Evolutionary conservation across 2,113 vertebrate genomes (phyloP).

Genomic region (Charadrius vociferus): DNA sequence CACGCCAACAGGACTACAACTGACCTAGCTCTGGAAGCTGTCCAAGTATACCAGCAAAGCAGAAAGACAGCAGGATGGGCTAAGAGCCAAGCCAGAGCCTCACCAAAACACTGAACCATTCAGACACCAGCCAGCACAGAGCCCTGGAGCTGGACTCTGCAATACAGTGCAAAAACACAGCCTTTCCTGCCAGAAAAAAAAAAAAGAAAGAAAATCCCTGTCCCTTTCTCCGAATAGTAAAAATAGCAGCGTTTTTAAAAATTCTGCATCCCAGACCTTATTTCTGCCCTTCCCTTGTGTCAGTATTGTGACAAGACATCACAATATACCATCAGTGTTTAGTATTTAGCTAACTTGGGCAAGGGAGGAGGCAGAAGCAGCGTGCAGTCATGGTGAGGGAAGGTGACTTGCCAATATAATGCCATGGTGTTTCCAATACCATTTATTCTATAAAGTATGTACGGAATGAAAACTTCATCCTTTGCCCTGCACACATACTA

Average conservation of each 20-base stretch:
- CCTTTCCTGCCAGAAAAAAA: neutral
- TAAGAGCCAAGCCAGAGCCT: neutral
- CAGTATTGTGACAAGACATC: neutral
- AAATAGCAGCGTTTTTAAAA: neutral
- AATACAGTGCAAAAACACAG: neutral
- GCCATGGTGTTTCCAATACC: neutral
- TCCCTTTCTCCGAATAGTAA: neutral
- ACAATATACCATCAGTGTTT: neutral
- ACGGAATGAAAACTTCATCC: neutral
- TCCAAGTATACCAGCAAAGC: neutral
- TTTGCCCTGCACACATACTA: neutral
- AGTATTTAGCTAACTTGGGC: neutral
- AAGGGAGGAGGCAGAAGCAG: neutral
- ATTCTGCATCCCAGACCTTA: neutral
- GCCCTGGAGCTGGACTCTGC: neutral
- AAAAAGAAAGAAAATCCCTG: neutral
- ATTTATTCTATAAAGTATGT: neutral
- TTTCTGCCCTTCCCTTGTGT: neutral
- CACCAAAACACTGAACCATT: slow-evolving; percentile 10
- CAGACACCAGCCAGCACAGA: neutral
- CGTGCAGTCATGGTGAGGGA: neutral
- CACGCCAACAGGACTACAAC: neutral
- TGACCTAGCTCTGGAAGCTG: neutral
- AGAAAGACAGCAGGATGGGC: neutral
- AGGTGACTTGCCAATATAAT: neutral